These are phyloP conservation scores for Herpailurus yagouaroundi DNA, from an alignment of 2,113 vertebrate species.

Conservation along the genomic window DNA sequence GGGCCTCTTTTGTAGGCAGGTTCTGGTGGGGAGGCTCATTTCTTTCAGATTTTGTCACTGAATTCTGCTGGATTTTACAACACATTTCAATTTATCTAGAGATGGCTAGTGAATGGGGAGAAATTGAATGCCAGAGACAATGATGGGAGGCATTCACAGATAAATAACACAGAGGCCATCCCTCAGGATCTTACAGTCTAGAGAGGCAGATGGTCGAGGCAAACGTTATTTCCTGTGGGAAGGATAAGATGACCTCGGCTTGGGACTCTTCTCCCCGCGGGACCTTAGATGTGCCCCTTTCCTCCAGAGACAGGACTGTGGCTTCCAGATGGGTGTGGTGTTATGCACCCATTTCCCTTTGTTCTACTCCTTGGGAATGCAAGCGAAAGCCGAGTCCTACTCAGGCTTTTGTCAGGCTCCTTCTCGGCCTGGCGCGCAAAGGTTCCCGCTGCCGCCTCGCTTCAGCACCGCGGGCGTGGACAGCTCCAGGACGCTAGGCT, in stretches of 20 bases:
- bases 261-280: not conserved
- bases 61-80: not conserved
- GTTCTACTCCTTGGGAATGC: not conserved
- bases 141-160: not conserved
- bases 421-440: fast-evolving
- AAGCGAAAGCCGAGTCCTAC: not conserved
- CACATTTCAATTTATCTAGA: not conserved
- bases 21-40: not conserved
- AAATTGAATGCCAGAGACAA: not conserved
- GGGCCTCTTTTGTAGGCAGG: not conserved
- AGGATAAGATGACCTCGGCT: not conserved
- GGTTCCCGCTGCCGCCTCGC: not conserved
- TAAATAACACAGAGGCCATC: not conserved
- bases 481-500: conserved; percentile 38
- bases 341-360: not conserved
- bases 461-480: conserved; percentile 74
- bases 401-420: not conserved
- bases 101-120: not conserved
- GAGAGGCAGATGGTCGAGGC: not conserved
- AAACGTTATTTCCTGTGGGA: not conserved
- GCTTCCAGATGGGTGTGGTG: conserved; percentile 1
- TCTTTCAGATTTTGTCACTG: not conserved
- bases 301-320: not conserved
- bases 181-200: not conserved
- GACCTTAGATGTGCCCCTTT: not conserved